phyloP scores from a whole-genome alignment of 2,113 vertebrate species.

The Talpa occidentalis region DNA sequence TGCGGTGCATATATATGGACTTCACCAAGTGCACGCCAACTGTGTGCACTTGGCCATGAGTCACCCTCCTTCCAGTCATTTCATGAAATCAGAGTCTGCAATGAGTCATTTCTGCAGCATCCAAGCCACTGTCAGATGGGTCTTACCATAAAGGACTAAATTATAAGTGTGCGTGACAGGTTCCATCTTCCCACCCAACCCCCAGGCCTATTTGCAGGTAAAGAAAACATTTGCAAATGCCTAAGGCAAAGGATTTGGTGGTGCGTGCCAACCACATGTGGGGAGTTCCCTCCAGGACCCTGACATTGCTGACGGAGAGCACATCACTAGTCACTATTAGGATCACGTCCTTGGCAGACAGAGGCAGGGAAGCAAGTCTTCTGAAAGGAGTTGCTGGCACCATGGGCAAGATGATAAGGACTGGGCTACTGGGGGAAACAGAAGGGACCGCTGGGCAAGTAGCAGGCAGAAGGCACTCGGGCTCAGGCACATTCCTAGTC shows the following conservation, averaged over 20 bases:
- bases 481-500: neutral
- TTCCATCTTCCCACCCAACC: neutral
- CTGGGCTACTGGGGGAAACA: neutral
- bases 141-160: neutral
- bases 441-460: neutral
- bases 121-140: neutral
- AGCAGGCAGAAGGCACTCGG: neutral
- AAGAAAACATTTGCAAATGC: neutral
- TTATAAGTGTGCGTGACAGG: neutral
- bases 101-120: slow-evolving; percentile 35
- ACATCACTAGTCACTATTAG: neutral
- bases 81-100: neutral
- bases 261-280: neutral
- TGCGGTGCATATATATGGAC: neutral
- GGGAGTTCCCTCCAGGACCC: neutral
- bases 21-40: neutral
- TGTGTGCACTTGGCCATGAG: neutral
- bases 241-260: neutral
- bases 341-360: neutral
- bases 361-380: neutral
- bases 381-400: neutral
- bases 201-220: neutral
- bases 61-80: neutral
- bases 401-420: neutral
- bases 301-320: neutral